Base-by-base conservation (phyloP, 2,113 vertebrate genomes). In the Rhinichthys klamathensis region DNA sequence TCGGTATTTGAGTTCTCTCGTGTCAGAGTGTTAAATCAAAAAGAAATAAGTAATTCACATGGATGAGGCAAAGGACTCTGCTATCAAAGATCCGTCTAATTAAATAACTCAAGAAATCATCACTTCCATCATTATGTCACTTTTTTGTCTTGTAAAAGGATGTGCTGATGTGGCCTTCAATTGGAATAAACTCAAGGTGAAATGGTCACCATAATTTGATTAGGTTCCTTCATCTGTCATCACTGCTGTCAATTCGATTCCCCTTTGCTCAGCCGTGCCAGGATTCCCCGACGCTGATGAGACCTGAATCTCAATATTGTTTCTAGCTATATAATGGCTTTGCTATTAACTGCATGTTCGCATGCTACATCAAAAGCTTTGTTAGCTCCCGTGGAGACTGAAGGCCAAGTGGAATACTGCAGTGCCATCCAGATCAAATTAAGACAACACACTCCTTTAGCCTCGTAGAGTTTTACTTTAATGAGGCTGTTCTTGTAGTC, bases 131-230 rank as follows among this genome's bases (percentile, higher is more conserved):
- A 61, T 79, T 83, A n/a, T n/a, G 38, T 32, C 32, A 51, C 15
- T 74, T 23, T 77, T 73, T 51, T 58, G 73, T 76, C 54, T 61
- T 49, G 78, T 61, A 77, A 86, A 75, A 41, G 61, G 79, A 30
- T 35, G 65, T 81, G 70, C 79, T n/a, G 78, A 35, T 32, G 73
- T 82, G 72, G 74, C 32, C 51, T 77, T 85, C 60, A 35, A 25
- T 38, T 67, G 80, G 83, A 85, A 72, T 69, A 27, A 56, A 32
- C 56, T 84, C 79, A 87, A 85, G 79, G 74, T 84, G 38, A 87
- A 85, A 67, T 74, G 84, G 73, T 84, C 84, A 76, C 30, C 67
- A n/a, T 85, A 30, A 88, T 84, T 83, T 63, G 70, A 89, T 89
- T 88, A 85, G 49, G 60, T 86, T 23, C 21, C 18, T 58, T 87